Evolutionary conservation across 1,140 invertebrate genomes (phyloP), one percentile per base, ranked within the genome.

Genomic region (Drosophila kurseongensis): DNA sequence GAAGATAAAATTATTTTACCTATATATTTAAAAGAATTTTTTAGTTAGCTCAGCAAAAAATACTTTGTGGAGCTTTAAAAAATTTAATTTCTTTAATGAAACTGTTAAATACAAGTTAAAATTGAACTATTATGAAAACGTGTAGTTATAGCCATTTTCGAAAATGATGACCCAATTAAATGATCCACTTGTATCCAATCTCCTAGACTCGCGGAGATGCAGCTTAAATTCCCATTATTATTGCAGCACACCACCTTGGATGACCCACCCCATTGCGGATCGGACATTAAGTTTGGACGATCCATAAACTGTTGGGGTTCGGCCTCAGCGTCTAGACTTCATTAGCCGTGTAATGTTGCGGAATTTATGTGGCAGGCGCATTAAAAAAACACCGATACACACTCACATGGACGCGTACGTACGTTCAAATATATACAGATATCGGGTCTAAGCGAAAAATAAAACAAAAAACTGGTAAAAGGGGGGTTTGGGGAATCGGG

Each of bases 341-440:
- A 88, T 88, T 88, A 88, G 79, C 84, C 47, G 72, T 78, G 79
- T 83, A 82, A 79, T 88, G 27, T 89, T 89, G 79, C 78, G 79
- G 75, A 89, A 88, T 88, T 88, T 88, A 89, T 89, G 84, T 89
- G 79, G 63, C 83, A 88, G 82, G 65, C 84, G 79, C 79, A 83
- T 88, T 82, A 82, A 88, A 74, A 85, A 56, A 74, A 75, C 41
- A 75, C 52, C 61, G 62, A 69, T 69, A 56, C 41, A 47, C 44
- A 41, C 29, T 40, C 14, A 38, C 48, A 14, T 51, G 32, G 14
- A 47, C 13, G 16, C 13, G 47, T 18, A 32, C 40, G 48, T 68
- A 45, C 13, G 18, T 32, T 38, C 18, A 14, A 16, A 54, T 52
- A 52, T 66, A 32, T 10, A 40, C 27, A 41, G 51, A 55, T 48